Percentiles rank a stretch among this genome's conserved stretches.
phyloP scores from a whole-genome alignment of 1,140 invertebrate genomes.

The Procambarus virginalis region DNA sequence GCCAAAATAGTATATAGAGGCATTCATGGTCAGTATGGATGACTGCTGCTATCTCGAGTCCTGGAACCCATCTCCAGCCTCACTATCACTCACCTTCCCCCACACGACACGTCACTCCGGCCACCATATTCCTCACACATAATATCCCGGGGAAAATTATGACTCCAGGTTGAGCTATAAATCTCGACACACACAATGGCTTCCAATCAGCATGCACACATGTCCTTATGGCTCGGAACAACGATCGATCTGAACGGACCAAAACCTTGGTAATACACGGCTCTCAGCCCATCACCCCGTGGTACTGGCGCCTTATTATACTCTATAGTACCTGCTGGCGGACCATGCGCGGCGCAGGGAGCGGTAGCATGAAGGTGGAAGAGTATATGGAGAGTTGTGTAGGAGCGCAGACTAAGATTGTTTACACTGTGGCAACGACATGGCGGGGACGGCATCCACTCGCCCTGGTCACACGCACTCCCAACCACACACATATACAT shows the following conservation, averaged over 20 bases:
- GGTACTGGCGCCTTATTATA: neutral
- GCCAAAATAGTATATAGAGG: too few relatives aligned
- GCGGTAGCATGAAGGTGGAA: neutral
- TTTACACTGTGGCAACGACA: conserved; percentile 24
- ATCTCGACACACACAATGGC: neutral
- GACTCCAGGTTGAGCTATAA: neutral
- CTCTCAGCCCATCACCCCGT: neutral
- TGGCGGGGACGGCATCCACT: conserved; percentile 6
- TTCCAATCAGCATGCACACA: neutral
- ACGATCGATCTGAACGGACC: conserved; percentile 1
- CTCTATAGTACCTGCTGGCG: neutral
- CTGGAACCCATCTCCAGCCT: too few relatives aligned
- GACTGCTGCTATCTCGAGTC: too few relatives aligned
- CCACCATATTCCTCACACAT: too few relatives aligned
- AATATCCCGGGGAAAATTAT: neutral
- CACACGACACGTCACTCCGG: too few relatives aligned
- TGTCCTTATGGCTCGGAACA: conserved; percentile 9
- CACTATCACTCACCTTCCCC: too few relatives aligned
- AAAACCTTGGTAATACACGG: neutral
- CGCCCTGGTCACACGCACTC: neutral
- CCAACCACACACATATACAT: too few relatives aligned
- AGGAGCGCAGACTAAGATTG: neutral
- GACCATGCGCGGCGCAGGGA: too few relatives aligned
- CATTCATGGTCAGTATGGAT: too few relatives aligned
- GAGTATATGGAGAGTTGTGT: neutral